A percentile compares a stretch with the other conserved stretches of the same genome.
Evolutionary conservation across 2,888 invertebrate genomes (phyloP).

Genomic region (Plusia festucae): DNA sequence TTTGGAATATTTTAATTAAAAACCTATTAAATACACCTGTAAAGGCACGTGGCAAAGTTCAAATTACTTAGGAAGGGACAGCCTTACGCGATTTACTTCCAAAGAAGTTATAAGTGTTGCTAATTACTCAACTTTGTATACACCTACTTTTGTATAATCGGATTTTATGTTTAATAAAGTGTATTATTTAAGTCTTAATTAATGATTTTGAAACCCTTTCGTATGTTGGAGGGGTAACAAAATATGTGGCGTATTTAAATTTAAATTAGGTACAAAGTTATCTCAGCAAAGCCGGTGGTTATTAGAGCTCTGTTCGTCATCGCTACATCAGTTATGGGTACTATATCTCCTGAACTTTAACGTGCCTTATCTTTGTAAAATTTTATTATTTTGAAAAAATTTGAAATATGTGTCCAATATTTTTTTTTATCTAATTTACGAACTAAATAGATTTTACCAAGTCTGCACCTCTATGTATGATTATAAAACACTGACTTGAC

Average conservation of each 20-base stretch:
- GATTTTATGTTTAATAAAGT: slow-evolving; percentile 29
- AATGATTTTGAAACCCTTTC: slow-evolving; percentile 17
- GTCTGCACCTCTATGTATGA: no score
- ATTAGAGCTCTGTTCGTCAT: no score
- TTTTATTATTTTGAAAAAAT: no score
- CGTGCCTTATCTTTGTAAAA: no score
- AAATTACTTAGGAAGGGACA: slow-evolving; percentile 24
- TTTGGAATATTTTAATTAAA: not conserved
- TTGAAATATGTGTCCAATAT: no score
- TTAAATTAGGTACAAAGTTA: slow-evolving; percentile 25
- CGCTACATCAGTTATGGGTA: no score
- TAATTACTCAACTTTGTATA: slow-evolving; percentile 40
- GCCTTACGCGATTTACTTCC: slow-evolving; percentile 6
- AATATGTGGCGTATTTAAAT: slow-evolving; percentile 5
- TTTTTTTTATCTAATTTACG: no score
- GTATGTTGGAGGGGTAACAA: slow-evolving; percentile 30
- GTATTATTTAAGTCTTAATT: slow-evolving; percentile 41
- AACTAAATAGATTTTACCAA: no score
- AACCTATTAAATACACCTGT: slow-evolving; percentile 2
- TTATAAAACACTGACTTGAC: no score
- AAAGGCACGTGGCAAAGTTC: slow-evolving; percentile 37
- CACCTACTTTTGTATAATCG: slow-evolving; percentile 23
- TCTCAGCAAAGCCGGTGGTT: not conserved
- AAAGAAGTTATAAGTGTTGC: not conserved
- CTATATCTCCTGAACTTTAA: no score